Evolutionary conservation across 2,113 vertebrate genomes (phyloP).

Genomic region (Campylomormyrus tamandua): DNA sequence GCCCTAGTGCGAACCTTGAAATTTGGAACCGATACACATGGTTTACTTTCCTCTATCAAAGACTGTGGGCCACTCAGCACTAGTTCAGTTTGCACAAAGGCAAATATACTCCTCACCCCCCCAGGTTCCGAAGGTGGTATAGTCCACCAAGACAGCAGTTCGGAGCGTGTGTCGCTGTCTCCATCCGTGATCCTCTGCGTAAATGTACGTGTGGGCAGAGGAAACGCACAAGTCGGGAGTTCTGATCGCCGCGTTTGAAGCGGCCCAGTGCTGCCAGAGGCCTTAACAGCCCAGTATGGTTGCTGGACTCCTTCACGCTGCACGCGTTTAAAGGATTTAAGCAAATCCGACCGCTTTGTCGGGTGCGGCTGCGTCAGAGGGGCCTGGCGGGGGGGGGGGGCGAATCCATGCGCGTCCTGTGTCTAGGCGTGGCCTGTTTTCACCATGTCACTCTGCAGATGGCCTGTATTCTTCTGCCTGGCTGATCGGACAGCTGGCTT

Average conservation of each 20-base stretch:
- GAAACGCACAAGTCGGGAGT: background rate
- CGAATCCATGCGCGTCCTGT: constrained; percentile 31
- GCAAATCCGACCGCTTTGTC: background rate
- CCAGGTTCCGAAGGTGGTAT: background rate
- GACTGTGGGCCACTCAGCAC: background rate
- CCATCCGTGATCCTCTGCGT: background rate
- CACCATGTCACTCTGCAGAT: constrained; percentile 49
- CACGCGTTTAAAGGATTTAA: background rate
- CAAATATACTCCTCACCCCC: background rate
- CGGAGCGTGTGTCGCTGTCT: background rate
- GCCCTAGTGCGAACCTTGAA: background rate
- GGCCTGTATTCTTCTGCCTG: constrained; percentile 59
- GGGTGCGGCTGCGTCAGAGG: background rate
- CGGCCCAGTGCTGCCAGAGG: background rate
- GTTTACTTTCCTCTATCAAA: background rate
- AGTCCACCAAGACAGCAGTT: background rate
- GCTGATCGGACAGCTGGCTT: constrained; percentile 42
- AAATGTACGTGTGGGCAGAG: background rate
- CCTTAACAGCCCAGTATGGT: background rate
- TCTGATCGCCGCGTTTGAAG: background rate
- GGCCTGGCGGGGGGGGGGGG: background rate
- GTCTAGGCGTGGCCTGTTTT: constrained; percentile 37
- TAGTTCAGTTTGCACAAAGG: background rate
- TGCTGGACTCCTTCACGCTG: background rate
- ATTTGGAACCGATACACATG: background rate